Base-by-base conservation (phyloP, 2,888 invertebrate species). In the Anodontia alba region DNA sequence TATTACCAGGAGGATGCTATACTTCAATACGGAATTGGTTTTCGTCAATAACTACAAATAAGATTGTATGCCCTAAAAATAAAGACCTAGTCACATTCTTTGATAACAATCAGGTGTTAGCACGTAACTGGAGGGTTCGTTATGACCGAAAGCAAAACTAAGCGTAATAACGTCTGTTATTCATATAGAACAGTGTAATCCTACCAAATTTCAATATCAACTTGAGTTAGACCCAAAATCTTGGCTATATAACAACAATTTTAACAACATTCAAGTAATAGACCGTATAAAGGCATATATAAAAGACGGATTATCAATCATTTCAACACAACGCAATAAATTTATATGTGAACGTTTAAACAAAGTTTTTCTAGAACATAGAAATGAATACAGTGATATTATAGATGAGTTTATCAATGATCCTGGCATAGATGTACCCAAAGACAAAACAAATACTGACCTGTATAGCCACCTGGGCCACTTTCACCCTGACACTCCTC, bases 51-150 rank as follows among this genome's bases (percentile, higher is more conserved):
- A 62, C 17, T 31, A 33, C 31, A 33, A 20, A 62, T 62, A 20
- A 33, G 10, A 15, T 31, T 31, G 5, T 20, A 1, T 62, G 31
- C 3, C 33, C 62, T 20, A 62, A 8, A 33, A 62, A 62, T 33
- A 62, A 7, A 12, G 62, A 62, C 17, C 3, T 62, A 23, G n/a
- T 29, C 26, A 23, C 38, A 17, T 57, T 38, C 17, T 73, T 57
- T 57, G 57, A 73, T 38, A 73, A 57, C 31, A 57, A 62, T 26
- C 57, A 57, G 26, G 73, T 73, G 38, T 26, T 73, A 38, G 73
- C 73, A 10, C 1, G 73, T 26, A 73, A 73, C 23, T 73, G 73
- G 73, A 31, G 73, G 20, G 62, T 73, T 26, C n/a, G 42, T 15
- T 73, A 57, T 42, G 33, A 7, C 23, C 54, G 3, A 73, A 73